phyloP scores from a whole-genome alignment of 1,140 invertebrate genomes.

The Drosophila parvula region DNA sequence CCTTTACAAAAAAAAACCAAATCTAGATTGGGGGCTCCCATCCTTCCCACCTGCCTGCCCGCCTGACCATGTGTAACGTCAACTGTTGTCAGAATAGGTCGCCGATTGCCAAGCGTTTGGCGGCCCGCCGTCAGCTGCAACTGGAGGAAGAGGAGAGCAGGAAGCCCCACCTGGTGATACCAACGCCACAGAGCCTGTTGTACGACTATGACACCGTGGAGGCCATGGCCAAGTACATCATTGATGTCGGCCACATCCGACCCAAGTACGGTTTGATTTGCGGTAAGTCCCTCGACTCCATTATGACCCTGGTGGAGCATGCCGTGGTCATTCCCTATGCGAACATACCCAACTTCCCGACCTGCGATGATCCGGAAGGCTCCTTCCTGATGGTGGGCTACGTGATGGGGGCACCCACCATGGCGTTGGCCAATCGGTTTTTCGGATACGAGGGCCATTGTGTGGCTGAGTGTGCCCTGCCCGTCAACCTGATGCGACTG shows the following conservation, averaged over 20 bases:
- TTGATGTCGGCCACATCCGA: constrained; percentile 87
- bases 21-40: not conserved
- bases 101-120: constrained; percentile 44
- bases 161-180: constrained; percentile 21
- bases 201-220: constrained; percentile 89
- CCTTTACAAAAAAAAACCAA: not conserved
- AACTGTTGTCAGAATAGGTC: constrained; percentile 56
- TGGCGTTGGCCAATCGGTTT: constrained; percentile 97
- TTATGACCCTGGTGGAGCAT: constrained; percentile 91
- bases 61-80: constrained; percentile 51
- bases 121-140: constrained; percentile 20
- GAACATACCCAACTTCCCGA: constrained; percentile 95
- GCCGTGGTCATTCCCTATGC: constrained; percentile 91
- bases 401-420: constrained; percentile 90
- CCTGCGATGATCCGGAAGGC: constrained; percentile 91
- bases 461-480: constrained; percentile 92
- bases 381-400: constrained; percentile 92
- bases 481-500: constrained; percentile 97
- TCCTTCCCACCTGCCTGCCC: not conserved
- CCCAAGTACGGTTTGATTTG: constrained; percentile 96
- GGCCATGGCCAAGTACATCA: constrained; percentile 90
- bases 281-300: constrained; percentile 93
- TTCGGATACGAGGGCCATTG: constrained; percentile 97
- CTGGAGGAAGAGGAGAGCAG: constrained; percentile 12
- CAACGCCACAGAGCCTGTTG: constrained; percentile 44